These are phyloP conservation scores for Drosophila melanica DNA, from an alignment of 1,140 invertebrate genomes.

Conservation along the genomic window DNA sequence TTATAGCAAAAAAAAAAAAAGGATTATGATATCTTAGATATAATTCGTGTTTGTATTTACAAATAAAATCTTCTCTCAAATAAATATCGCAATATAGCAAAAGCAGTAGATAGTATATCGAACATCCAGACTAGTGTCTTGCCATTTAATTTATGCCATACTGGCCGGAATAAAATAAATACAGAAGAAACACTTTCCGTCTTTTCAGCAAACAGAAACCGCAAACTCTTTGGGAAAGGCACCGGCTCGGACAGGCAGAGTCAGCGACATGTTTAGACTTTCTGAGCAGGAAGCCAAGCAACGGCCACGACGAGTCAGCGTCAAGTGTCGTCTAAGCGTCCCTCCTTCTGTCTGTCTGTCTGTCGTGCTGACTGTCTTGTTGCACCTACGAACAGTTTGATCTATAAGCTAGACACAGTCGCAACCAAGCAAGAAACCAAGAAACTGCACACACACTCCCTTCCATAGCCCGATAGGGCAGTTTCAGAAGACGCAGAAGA, in stretches of 20 bases:
- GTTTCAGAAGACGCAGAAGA: slow-evolving; percentile 19
- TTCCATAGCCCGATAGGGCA: slow-evolving; percentile 53
- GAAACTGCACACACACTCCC: slow-evolving; percentile 1
- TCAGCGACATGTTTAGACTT: slow-evolving; percentile 72
- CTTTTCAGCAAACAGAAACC: slow-evolving; percentile 58
- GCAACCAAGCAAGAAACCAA: slow-evolving; percentile 3
- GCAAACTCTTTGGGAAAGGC: slow-evolving; percentile 67
- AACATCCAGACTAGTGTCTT: background rate
- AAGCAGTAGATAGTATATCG: background rate
- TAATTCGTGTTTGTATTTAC: no score
- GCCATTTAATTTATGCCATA: background rate
- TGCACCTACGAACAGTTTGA: slow-evolving; percentile 54
- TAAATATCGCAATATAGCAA: background rate
- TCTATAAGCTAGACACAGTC: slow-evolving; percentile 30
- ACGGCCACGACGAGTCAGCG: slow-evolving; percentile 48
- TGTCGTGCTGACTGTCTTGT: slow-evolving; percentile 47
- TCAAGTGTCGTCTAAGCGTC: slow-evolving; percentile 48
- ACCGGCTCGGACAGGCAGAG: slow-evolving; percentile 17
- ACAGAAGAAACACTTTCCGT: slow-evolving; percentile 74
- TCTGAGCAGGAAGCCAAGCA: slow-evolving; percentile 75
- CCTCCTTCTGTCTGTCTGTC: slow-evolving; percentile 20
- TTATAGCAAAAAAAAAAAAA: background rate
- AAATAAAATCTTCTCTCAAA: no score
- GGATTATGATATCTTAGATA: no score
- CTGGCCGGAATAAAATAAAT: slow-evolving; percentile 14